Evolutionary conservation across 2,113 vertebrate species (phyloP), one percentile per base, ranked within the genome.

Genomic region (Monarcha castaneiventris): DNA sequence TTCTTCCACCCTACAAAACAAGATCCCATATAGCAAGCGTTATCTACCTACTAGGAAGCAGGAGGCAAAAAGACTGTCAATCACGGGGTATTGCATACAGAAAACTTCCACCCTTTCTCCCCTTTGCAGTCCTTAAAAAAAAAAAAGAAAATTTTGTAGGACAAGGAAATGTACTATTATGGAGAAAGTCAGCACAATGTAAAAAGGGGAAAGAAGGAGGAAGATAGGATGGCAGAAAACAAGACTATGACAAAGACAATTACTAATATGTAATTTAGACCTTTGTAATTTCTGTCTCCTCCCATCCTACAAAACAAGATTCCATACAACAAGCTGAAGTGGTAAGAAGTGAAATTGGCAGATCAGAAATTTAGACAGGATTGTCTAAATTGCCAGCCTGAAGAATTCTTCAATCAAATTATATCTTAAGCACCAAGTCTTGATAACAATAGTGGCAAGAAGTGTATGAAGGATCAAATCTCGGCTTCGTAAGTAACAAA

Each of bases 1-100:
- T 97, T 97, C 96, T 96, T 97, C 91, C 96, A 96, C 73, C 96
- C 97, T 97, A 97, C 96, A 97, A 97, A 97, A 97, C 81, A 97
- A 97, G 97, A 97, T 97, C 90, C 97, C 97, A 97, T 96, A 97
- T 29, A 97, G 97, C 96, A 97, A 97, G 96, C 1, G 95, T 97
- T 97, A 97, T 97, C 96, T 97, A 97, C 96, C 95, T 97, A 97
- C 96, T 97, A 96, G 95, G 75, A 96, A 96, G 95, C 89, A 93
- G 94, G 95, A 94, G 75, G 85, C 69, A 96, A 97, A 96, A 97
- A 97, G 93, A 92, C 72, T 96, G 87, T 96, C 94, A 97, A 75
- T 96, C 81, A 96, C 51, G 92, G 95, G 95, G 87, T 87, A 80
- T 88, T 82, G 85, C n/a, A 93, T 48, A 93, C 43, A 96, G 79